Evolutionary conservation across 2,888 invertebrate genomes (phyloP).

Genomic region (Odiellus spinosus): DNA sequence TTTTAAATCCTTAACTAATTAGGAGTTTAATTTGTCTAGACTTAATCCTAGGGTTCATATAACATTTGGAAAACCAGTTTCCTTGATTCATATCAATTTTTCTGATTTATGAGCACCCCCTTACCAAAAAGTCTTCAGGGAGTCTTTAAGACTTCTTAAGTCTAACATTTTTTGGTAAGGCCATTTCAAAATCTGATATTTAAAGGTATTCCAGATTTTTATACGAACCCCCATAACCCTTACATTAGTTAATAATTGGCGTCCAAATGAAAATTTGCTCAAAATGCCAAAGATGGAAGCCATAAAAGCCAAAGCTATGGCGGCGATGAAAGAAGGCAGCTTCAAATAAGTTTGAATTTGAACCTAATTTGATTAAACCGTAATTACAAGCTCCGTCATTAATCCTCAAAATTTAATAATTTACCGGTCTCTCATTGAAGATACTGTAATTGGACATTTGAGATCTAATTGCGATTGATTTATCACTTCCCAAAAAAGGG

Average conservation of each 20-base stretch:
- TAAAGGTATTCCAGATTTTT: too few species aligned
- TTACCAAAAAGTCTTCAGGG: too few species aligned
- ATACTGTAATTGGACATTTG: conserved; percentile 56
- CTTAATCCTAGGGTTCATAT: too few species aligned
- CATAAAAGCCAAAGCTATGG: conserved; percentile 38
- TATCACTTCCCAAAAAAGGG: conserved; percentile 69
- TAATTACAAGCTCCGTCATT: background rate
- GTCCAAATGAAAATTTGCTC: conserved; percentile 44
- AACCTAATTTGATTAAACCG: conserved; percentile 24
- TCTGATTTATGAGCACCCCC: too few species aligned
- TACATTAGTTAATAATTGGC: conserved; percentile 47
- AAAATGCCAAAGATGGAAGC: conserved; percentile 46
- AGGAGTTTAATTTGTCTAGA: too few species aligned
- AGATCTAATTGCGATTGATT: conserved; percentile 60
- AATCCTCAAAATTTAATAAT: conserved; percentile 1
- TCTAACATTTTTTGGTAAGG: too few species aligned
- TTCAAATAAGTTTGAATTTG: conserved; percentile 62
- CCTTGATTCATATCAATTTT: too few species aligned
- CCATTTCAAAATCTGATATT: too few species aligned
- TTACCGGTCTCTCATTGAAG: conserved; percentile 49
- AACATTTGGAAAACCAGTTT: too few species aligned
- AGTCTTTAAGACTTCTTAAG: too few species aligned
- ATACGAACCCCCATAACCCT: too few species aligned
- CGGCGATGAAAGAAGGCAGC: conserved; percentile 36
- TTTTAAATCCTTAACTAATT: too few species aligned